Base-by-base conservation (phyloP, 1,140 invertebrate genomes). In the Schlechtendalia chinensis region DNA sequence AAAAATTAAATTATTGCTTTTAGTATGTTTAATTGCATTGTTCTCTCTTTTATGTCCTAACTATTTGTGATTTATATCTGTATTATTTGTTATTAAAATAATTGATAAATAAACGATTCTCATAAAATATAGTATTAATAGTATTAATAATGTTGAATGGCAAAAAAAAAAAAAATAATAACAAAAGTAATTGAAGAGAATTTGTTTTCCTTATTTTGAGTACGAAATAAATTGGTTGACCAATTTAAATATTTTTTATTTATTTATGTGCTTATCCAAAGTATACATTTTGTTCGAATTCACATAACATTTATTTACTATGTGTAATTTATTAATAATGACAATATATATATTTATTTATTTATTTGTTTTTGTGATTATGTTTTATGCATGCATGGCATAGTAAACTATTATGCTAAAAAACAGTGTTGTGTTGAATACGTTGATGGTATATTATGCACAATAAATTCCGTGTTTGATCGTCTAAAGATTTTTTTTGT, bases 1-100 rank as follows among this genome's bases (percentile, higher is more conserved):
- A 69, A 69, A 24, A 45, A 50, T 69, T 69, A 69, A 69, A 50
- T 50, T 69, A 3, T 24, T 50, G 67, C 22, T 50, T 69, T 69
- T 69, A 69, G 45, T 27, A 50, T 17, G 6, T 50, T 50, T 27
- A 69, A 69, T 69, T 50, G 14, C 39, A 47, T 22, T 39, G 32
- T 67, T 61, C 2, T 39, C 45, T 22, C 45, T 54, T 32, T 63
- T 63, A 10, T n/a, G 10, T 63, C n/a, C 16, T 69, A 67, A 67
- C 12, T 19, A 67, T 22, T 47, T 69, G 65, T 69, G 39, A 69
- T 69, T 45, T 39, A 39, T 24, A 12, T 69, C n/a, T 67, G 3
- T 50, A 69, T 24, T 50, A 50, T 50, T 12, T 22, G 8, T 67
- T 39, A 45, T 47, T 47, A 14, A 45, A 63, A 45, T 45, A 47